Percentiles rank a stretch among this genome's conserved stretches.
Evolutionary conservation across 2,797 vertebrate species (phyloP).

Genomic region (Leptodactylus fallax): DNA sequence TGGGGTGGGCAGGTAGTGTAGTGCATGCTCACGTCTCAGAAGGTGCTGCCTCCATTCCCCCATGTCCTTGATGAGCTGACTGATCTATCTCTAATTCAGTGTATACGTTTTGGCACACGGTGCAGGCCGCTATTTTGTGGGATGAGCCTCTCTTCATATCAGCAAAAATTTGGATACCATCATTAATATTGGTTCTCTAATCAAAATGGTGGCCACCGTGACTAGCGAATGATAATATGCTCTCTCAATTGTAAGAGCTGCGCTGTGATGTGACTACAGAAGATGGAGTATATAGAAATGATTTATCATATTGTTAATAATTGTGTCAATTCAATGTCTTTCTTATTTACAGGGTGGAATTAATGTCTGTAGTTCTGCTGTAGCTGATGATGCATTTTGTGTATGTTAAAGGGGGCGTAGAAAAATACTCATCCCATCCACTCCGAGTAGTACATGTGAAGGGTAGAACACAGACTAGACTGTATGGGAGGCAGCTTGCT

Average conservation of each 20-base stretch:
- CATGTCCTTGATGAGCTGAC: constrained; percentile 47
- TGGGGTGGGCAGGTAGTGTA: neutral
- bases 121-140: neutral
- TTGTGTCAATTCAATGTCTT: neutral
- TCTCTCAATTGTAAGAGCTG: neutral
- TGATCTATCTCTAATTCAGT: constrained; percentile 22
- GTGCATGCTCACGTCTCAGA: constrained; percentile 6
- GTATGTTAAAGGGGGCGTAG: neutral
- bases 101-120: neutral
- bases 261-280: neutral
- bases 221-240: neutral
- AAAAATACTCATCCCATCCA: too few relatives aligned
- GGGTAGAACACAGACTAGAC: too few relatives aligned
- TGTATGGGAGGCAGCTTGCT: too few relatives aligned
- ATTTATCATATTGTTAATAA: constrained; percentile 3
- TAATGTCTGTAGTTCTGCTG: constrained; percentile 28
- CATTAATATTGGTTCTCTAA: neutral
- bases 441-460: too few relatives aligned
- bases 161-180: neutral
- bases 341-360: constrained; percentile 41
- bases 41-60: neutral
- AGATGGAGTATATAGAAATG: neutral
- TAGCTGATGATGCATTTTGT: neutral
- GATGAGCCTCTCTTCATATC: neutral
- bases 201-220: neutral